These are phyloP conservation scores for Choloepus hoffmanni DNA, from an alignment of 2,113 vertebrate species.

Conservation along the genomic window DNA sequence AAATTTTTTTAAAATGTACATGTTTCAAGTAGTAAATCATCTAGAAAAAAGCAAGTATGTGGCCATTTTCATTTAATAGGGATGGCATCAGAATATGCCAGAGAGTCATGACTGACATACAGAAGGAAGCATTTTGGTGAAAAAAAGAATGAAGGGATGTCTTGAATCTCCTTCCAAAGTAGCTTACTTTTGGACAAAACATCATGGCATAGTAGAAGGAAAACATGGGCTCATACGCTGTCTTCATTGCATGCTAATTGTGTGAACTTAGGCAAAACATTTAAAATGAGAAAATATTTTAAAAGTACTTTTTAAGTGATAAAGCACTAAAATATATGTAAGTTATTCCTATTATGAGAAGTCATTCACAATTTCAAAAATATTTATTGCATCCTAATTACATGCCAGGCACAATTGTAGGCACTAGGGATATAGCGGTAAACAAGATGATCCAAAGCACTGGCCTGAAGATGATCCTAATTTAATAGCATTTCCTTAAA, in stretches of 20 bases:
- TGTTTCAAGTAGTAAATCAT: conserved; percentile 16
- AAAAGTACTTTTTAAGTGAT: background rate
- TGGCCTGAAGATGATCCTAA: background rate
- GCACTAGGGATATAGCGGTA: background rate
- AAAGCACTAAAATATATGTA: background rate
- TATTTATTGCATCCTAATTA: background rate
- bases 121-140: background rate
- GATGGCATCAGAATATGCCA: background rate
- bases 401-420: background rate
- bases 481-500: background rate
- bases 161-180: background rate
- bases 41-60: background rate
- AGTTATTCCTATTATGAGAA: background rate
- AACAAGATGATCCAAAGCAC: background rate
- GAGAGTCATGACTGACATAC: background rate
- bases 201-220: background rate
- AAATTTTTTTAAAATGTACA: background rate
- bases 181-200: background rate
- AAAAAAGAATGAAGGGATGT: background rate
- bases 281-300: conserved; percentile 24
- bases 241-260: background rate
- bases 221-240: background rate
- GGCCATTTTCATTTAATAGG: background rate
- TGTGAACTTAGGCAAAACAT: background rate
- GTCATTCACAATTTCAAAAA: background rate